Conservation (phyloP, 2,888 invertebrate genomes). For the Lypha dubia region DNA sequence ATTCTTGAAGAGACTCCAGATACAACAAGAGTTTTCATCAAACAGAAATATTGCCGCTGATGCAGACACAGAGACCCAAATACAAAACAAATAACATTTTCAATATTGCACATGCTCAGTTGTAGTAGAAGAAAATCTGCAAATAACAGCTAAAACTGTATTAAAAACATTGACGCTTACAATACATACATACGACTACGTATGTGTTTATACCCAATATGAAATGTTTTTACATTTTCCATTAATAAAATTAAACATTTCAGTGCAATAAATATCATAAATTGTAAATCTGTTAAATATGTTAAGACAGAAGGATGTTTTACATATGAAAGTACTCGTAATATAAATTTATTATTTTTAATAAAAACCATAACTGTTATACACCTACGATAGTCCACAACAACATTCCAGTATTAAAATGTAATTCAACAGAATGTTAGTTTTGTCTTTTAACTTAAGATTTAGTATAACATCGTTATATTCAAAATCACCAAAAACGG, state of each 20-base stretch:
- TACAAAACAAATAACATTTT: neutral
- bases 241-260: no score
- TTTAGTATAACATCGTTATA: neutral
- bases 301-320: neutral
- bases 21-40: neutral
- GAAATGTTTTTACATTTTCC: no score
- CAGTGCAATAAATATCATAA: no score
- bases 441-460: neutral
- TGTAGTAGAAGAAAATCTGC: neutral
- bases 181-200: no score
- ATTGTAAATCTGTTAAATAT: no score
- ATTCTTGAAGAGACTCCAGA: neutral
- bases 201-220: no score
- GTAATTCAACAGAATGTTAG: neutral
- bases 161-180: neutral
- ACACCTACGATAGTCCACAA: slow-evolving; percentile 35
- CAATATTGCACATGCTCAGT: slow-evolving; percentile 15
- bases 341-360: no score
- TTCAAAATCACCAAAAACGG: no score
- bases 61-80: neutral
- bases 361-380: slow-evolving; percentile 58
- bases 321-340: no score
- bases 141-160: slow-evolving; percentile 9
- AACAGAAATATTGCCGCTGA: neutral
- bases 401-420: neutral